A percentile compares a stretch with the other conserved stretches of the same genome.
phyloP scores from a whole-genome alignment of 2,113 vertebrate species.

The Halcyon malimbica region DNA sequence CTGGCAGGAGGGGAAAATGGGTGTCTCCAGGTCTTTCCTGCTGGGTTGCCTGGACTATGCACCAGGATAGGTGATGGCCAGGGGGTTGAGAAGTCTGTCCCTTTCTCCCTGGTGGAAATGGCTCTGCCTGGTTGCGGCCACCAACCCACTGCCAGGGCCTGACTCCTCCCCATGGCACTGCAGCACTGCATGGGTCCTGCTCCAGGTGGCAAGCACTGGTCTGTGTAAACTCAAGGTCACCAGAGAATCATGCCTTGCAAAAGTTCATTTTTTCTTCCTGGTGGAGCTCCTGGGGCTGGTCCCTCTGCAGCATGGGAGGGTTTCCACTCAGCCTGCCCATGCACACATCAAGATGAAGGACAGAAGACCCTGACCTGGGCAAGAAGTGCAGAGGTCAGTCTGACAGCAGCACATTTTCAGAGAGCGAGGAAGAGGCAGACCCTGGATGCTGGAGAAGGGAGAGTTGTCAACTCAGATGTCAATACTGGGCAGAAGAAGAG shows the following conservation, averaged over 20 bases:
- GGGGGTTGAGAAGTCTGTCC: neutral
- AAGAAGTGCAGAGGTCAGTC: neutral
- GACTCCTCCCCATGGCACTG: neutral
- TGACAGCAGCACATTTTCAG: neutral
- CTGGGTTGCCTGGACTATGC: neutral
- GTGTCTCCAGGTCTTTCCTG: neutral
- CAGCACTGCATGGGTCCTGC: neutral
- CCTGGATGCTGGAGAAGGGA: neutral
- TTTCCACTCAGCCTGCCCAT: neutral
- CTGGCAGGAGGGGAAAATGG: neutral
- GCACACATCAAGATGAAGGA: fast-evolving
- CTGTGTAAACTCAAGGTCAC: neutral
- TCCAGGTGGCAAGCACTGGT: neutral
- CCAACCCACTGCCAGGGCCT: neutral
- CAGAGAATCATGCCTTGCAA: neutral
- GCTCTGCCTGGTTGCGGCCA: neutral
- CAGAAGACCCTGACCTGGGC: neutral
- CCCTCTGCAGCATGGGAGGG: neutral
- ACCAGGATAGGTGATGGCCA: neutral
- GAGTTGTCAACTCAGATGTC: neutral
- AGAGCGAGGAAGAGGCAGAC: neutral
- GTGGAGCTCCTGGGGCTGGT: neutral
- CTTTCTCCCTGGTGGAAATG: neutral
- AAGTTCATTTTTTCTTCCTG: neutral
- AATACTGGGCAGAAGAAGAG: neutral